Conservation (phyloP, 2,797 vertebrate genomes). For the Dipus sagitta region DNA sequence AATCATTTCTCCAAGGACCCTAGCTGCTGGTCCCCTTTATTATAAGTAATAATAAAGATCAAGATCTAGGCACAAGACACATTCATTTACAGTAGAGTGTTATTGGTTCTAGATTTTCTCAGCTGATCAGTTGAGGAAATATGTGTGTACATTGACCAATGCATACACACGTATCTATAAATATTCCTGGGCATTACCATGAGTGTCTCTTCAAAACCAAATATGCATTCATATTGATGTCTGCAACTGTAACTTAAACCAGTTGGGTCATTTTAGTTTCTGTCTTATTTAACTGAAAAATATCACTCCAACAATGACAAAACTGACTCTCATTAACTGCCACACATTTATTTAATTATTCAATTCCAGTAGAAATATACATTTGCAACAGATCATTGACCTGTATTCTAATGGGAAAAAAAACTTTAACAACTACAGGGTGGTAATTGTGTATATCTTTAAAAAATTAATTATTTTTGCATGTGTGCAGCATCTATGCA, state of each 20-base stretch:
- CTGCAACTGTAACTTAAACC: neutral
- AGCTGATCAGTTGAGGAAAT: neutral
- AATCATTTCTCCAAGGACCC: neutral
- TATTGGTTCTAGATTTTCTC: neutral
- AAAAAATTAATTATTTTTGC: no score
- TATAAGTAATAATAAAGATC: conserved; percentile 13
- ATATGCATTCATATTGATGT: neutral
- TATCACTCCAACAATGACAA: neutral
- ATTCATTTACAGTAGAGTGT: neutral
- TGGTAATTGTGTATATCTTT: neutral
- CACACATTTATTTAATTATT: neutral
- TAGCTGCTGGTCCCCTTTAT: neutral
- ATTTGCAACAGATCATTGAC: neutral
- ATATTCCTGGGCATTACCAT: neutral
- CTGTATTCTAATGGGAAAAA: neutral
- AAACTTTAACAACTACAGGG: neutral
- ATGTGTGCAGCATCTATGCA: no score
- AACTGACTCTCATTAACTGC: neutral
- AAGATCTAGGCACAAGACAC: neutral
- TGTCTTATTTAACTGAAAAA: conserved; percentile 1
- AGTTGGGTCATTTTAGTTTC: neutral
- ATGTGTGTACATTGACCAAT: neutral
- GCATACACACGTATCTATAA: neutral
- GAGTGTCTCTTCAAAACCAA: neutral
- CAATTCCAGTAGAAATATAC: neutral